These are phyloP conservation scores for Sardina pilchardus DNA, from an alignment of 2,113 vertebrate genomes.

Conservation along the genomic window DNA sequence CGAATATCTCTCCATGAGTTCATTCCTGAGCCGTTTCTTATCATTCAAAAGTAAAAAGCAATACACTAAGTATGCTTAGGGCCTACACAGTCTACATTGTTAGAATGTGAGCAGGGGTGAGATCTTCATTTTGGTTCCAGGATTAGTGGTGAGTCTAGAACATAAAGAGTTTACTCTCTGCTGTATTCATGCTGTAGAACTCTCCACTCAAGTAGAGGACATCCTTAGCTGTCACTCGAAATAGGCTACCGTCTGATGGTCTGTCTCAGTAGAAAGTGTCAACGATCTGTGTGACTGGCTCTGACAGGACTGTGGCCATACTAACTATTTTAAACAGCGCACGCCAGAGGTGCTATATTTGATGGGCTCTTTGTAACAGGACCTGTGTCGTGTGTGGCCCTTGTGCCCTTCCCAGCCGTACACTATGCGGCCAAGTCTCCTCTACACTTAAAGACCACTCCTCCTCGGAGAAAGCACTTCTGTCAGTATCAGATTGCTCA, in stretches of 20 bases:
- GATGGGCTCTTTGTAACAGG: background rate
- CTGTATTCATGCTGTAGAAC: background rate
- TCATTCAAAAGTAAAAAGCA: background rate
- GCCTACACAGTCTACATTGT: too few species aligned
- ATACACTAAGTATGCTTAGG: too few species aligned
- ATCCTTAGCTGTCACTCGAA: background rate
- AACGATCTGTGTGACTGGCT: background rate
- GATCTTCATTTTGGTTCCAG: background rate
- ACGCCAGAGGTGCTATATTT: conserved; percentile 1
- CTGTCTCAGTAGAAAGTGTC: background rate
- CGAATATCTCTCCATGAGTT: too few species aligned
- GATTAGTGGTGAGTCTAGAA: background rate
- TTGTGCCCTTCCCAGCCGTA: background rate
- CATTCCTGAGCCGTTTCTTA: too few species aligned
- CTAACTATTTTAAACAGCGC: conserved; percentile 2
- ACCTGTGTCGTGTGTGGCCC: conserved; percentile 4
- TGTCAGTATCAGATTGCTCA: background rate
- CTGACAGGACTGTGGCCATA: background rate
- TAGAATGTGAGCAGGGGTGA: background rate
- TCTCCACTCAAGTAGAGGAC: background rate
- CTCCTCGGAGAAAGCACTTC: background rate
- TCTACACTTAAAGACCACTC: background rate
- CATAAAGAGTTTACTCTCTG: background rate
- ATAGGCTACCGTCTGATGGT: background rate
- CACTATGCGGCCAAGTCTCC: background rate